phyloP scores from a whole-genome alignment of 92 coral and sea anemone genomes.

The Umimayanthus chanpuru region DNA sequence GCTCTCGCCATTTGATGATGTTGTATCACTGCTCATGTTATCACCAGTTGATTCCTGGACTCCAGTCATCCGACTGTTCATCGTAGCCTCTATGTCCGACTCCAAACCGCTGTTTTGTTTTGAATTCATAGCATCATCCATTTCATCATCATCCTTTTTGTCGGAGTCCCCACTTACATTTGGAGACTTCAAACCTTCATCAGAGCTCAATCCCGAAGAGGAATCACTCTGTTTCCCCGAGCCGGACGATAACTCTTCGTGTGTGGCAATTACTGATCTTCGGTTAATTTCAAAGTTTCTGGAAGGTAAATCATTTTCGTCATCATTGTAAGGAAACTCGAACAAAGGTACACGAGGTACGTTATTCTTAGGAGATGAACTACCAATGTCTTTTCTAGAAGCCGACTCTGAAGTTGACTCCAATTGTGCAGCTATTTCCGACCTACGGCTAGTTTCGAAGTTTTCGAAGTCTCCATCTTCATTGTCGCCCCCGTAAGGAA shows the following conservation, averaged over 20 bases:
- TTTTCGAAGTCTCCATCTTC: constrained; percentile 19
- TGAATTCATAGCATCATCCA: constrained; percentile 23
- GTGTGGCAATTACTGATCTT: constrained; percentile 33
- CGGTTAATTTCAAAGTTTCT: constrained; percentile 27
- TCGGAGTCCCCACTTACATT: constrained; percentile 35
- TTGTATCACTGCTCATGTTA: background rate
- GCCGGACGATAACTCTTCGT: constrained; percentile 13
- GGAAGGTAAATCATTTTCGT: background rate
- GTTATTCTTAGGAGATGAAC: background rate
- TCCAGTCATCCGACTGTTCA: background rate
- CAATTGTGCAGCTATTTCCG: background rate
- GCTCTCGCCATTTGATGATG: constrained; percentile 1
- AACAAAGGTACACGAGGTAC: background rate
- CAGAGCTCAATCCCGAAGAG: background rate
- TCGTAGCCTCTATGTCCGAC: constrained; percentile 25
- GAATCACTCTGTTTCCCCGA: constrained; percentile 16
- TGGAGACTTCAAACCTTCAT: constrained; percentile 5
- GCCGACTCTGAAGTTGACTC: constrained; percentile 8
- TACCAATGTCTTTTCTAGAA: background rate
- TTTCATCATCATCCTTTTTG: constrained; percentile 17
- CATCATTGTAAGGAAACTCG: background rate
- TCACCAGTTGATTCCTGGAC: background rate
- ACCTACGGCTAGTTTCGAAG: constrained; percentile 25
- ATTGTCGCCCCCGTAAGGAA: background rate
- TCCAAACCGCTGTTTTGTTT: constrained; percentile 14